Evolutionary conservation across 1,140 invertebrate genomes (phyloP), one percentile per base, ranked within the genome.

Genomic region (Ips nitidus): DNA sequence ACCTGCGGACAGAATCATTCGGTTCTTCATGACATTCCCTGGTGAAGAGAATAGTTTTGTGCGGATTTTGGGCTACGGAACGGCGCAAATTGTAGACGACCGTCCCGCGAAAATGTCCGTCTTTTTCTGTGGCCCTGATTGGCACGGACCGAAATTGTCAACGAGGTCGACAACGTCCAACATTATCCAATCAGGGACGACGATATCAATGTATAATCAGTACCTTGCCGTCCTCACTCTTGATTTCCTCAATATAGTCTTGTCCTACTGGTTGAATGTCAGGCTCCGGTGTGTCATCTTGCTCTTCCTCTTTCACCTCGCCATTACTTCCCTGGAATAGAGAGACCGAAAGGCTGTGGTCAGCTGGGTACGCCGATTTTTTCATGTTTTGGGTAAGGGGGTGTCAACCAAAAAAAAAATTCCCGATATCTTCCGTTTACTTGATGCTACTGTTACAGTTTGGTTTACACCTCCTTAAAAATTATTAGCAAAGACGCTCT

Each of bases 241-340:
- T 94, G 59, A 98, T 92, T 84, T 98, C 97, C 82, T 99, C 97
- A 76, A 99, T 97, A 81, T 98, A 99, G 81, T 99, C 97, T 80
- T 97, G 93, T 1, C 98, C 95, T 71, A 98, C 94, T n/a, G 95
- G 95, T 78, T 96, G 93, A 72, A 97, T 92, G 81, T 97, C 94
- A 56, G 87, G 85, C 74, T 85, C 85, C 60, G 75, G 78, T 76
- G 88, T 89, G 59, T 92, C 93, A 57, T 84, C 84, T n/a, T 83
- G 83, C 2, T 86, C 80, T 6, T 85, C 80, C 64, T 90, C 87
- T 66, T 90, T 87, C 2, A 75, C 77, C 45, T 88, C 86, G 66
- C 82, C 80, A 53, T 86, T 86, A 40, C 69, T 62, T 43, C 68
- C 68, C 55, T 63, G 60, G 8, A 62, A 65, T 43, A 65, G 1